phyloP scores from a whole-genome alignment of 2,797 vertebrate genomes.

The Lithobates sylvaticus region DNA sequence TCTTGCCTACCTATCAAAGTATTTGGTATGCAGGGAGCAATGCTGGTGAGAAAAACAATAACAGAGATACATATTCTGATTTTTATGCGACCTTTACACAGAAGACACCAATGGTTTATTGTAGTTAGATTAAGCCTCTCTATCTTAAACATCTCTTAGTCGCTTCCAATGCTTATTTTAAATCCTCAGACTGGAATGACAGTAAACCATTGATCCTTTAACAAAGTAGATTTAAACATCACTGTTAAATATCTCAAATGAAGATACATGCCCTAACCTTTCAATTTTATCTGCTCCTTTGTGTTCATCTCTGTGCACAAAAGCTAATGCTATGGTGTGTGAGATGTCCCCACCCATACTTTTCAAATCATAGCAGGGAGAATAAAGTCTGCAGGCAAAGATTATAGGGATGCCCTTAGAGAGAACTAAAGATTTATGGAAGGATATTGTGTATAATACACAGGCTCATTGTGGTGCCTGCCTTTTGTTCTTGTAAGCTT shows the following conservation, averaged over 20 bases:
- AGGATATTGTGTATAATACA: neutral
- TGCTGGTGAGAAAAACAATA: constrained; percentile 50
- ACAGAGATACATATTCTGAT: constrained; percentile 55
- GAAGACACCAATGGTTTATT: constrained; percentile 42
- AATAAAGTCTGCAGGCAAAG: neutral
- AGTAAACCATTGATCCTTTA: constrained; percentile 46
- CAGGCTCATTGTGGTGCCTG: neutral
- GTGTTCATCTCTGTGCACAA: constrained; percentile 13
- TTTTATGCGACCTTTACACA: constrained; percentile 43
- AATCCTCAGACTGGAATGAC: constrained; percentile 42
- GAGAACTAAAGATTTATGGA: neutral
- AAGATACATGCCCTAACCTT: constrained; percentile 36
- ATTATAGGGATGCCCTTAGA: neutral
- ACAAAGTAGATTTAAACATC: constrained; percentile 44
- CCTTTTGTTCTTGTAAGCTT: neutral
- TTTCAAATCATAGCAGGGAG: neutral
- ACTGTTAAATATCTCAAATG: constrained; percentile 42
- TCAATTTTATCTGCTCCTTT: constrained; percentile 14
- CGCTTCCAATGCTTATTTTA: constrained; percentile 40
- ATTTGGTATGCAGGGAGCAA: constrained; percentile 28
- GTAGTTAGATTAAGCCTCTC: constrained; percentile 41
- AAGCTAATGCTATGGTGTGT: neutral
- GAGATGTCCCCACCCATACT: neutral
- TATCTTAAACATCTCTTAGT: constrained; percentile 48
- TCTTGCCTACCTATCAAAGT: constrained; percentile 31